phyloP scores from a whole-genome alignment of 2,888 invertebrate genomes.

The Prionchulus punctatus region DNA sequence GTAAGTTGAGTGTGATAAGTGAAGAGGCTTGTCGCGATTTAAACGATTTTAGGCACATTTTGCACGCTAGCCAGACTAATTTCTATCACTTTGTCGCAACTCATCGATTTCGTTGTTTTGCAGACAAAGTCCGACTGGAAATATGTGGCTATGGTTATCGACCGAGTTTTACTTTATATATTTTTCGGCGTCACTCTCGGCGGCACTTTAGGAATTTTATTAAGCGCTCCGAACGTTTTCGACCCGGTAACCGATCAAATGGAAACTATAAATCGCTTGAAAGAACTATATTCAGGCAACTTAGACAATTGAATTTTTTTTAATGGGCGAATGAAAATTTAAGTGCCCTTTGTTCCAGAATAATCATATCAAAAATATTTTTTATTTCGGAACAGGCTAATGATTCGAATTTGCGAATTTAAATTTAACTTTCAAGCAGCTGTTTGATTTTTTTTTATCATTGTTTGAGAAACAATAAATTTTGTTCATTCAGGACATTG shows the following conservation, averaged over 20 bases:
- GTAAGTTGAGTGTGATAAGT: too few species aligned
- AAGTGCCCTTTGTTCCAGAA: too few species aligned
- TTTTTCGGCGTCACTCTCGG: conserved; percentile 38
- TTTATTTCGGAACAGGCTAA: too few species aligned
- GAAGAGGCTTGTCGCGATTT: too few species aligned
- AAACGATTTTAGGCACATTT: neutral
- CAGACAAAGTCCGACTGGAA: too few species aligned
- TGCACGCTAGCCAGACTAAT: neutral
- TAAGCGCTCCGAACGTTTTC: conserved; percentile 37
- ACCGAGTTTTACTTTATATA: conserved; percentile 38
- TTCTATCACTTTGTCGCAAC: neutral
- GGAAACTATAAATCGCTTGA: neutral
- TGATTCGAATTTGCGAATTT: too few species aligned
- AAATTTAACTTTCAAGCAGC: too few species aligned
- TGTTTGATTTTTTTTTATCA: too few species aligned
- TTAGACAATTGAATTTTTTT: neutral
- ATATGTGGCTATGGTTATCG: conserved; percentile 40
- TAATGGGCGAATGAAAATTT: too few species aligned
- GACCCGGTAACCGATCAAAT: conserved; percentile 16
- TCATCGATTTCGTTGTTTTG: neutral
- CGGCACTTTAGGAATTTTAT: conserved; percentile 36
- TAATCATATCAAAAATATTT: too few species aligned
- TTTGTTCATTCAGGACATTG: too few species aligned
- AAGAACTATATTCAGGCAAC: neutral
- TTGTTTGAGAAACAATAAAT: too few species aligned